phyloP scores from a whole-genome alignment of 2,888 invertebrate genomes.

The Drosophila fungiperda region DNA sequence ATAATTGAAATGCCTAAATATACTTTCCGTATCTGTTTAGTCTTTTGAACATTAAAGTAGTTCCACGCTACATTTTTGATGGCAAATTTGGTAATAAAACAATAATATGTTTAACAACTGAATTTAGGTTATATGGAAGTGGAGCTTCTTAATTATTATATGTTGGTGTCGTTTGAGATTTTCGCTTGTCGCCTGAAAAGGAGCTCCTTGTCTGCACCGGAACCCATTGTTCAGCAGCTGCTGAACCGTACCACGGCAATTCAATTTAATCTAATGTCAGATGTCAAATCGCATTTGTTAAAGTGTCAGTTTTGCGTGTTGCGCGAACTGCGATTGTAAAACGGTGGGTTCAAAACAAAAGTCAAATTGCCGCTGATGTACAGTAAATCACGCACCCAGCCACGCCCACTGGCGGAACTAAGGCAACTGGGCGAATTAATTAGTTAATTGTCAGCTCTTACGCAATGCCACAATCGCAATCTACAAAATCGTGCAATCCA shows the following conservation, averaged over 20 bases:
- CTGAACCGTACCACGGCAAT: not conserved
- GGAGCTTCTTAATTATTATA: not conserved
- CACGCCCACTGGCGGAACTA: constrained; percentile 30
- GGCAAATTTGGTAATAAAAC: not conserved
- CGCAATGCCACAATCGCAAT: not conserved
- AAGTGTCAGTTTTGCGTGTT: constrained; percentile 69
- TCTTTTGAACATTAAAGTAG: not conserved
- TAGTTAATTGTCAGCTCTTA: constrained; percentile 70
- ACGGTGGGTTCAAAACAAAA: not conserved
- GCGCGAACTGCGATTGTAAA: constrained; percentile 4
- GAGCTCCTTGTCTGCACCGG: not conserved
- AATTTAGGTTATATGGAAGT: not conserved
- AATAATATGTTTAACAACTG: not conserved
- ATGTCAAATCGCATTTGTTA: constrained; percentile 49
- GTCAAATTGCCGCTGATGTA: constrained; percentile 11
- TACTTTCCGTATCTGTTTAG: not conserved
- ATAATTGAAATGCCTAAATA: not conserved
- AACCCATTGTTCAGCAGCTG: not conserved
- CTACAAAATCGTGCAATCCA: constrained; percentile 3
- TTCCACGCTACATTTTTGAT: not conserved
- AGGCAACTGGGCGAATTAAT: constrained; percentile 57
- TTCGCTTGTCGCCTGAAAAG: not conserved
- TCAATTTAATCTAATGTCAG: constrained; percentile 25
- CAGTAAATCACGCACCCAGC: constrained; percentile 57
- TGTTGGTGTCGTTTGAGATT: not conserved